Evolutionary conservation across 2,888 invertebrate genomes (phyloP).

Genomic region (Ypsolopha sequella): DNA sequence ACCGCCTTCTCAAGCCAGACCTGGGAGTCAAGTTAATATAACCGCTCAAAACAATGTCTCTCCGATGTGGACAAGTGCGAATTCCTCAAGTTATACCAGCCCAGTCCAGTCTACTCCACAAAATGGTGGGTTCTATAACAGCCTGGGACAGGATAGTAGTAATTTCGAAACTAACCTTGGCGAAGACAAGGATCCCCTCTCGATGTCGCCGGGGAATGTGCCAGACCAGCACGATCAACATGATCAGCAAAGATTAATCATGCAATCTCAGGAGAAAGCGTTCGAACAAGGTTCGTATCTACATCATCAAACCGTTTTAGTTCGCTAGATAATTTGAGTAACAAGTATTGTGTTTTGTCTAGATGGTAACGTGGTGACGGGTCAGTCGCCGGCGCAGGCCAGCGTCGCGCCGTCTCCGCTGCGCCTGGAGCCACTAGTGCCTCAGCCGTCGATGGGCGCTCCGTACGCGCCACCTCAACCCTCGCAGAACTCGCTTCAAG

Average conservation of each 20-base stretch:
- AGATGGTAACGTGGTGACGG: conserved; percentile 60
- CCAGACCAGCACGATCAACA: conserved; percentile 32
- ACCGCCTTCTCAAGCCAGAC: conserved; percentile 67
- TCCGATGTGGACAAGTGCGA: conserved; percentile 55
- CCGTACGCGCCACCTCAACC: conserved; percentile 39
- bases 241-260: not conserved
- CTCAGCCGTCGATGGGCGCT: conserved; percentile 60
- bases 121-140: conserved; percentile 62
- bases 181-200: conserved; percentile 60
- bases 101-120: conserved; percentile 50
- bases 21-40: conserved; percentile 54
- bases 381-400: conserved; percentile 74
- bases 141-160: conserved; percentile 43
- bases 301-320: not conserved
- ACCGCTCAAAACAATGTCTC: conserved; percentile 60
- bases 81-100: conserved; percentile 50
- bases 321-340: not conserved
- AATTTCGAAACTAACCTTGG: conserved; percentile 46
- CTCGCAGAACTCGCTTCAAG: conserved; percentile 24
- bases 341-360: conserved; percentile 6
- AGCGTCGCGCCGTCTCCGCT: conserved; percentile 71
- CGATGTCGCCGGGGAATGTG: conserved; percentile 53
- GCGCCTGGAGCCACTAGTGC: conserved; percentile 63
- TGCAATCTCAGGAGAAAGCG: conserved; percentile 48
- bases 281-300: conserved; percentile 45